Conservation (phyloP, 2,113 vertebrate species). For the human region GRCh38 chr13:89477501-89478000, state of each 20-base stretch:
- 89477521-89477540: background rate
- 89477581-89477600: background rate
- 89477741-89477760: background rate
- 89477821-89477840: background rate
- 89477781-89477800: background rate
- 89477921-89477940: background rate
- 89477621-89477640: background rate
- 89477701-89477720: background rate
- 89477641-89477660: no score
- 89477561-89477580: background rate
- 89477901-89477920: background rate
- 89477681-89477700: background rate
- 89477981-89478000: background rate
- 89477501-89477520: background rate
- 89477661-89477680: background rate
- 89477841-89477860: background rate
- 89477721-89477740: background rate
- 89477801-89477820: background rate
- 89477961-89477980: background rate
- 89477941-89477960: background rate
- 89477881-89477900: background rate
- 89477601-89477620: background rate
- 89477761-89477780: background rate
- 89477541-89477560: background rate
- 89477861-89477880: background rate